Base-by-base conservation (phyloP, 2,797 vertebrate genomes). In the Helostoma temminkii region DNA sequence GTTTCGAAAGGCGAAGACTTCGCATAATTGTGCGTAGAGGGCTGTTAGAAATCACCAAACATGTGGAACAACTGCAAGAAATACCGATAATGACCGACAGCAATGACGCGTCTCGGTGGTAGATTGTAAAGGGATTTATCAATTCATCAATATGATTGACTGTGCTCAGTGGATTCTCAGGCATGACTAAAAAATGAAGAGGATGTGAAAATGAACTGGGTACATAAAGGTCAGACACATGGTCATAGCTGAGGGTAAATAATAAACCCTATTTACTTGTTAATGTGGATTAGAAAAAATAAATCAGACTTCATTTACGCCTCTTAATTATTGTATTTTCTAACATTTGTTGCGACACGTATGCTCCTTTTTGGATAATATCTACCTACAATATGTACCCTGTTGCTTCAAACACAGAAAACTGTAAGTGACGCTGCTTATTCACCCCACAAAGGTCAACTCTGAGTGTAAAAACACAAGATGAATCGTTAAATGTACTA, bases 291-390 rank as follows among this genome's bases (percentile, higher is more conserved):
- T 34, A 8, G 12, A 14, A n/a, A n/a, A n/a, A 63, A 18, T 37
- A 25, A 47, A 46, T 54, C 15, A 46, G 47, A 24, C 43, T 45
- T 52, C 4, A n/a, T 32, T 32, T 30, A 28, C n/a, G 9, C 42
- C 19, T 26, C 32, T 48, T 65, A 24, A 32, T 66, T 22, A n/a
- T n/a, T 66, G 46, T 59, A 19, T 66, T 65, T 76, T 68, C 19
- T 41, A 64, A 46, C 14, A 25, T 66, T 53, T 11, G 9, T 63
- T 76, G 42, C 18, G 7, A 76, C 10, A 45, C n/a, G 43, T 18
- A n/a, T 26, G 18, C 1, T 5, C 49, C 2, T 26, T 34, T 43
- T 26, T 2, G 24, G 8, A 24, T 37, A 66, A 25, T 42, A 54
- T 19, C 24, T 39, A n/a, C n/a, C n/a, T n/a, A n/a, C 14, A 56